phyloP scores from a whole-genome alignment of 2,113 vertebrate species.

The Mus spicilegus region DNA sequence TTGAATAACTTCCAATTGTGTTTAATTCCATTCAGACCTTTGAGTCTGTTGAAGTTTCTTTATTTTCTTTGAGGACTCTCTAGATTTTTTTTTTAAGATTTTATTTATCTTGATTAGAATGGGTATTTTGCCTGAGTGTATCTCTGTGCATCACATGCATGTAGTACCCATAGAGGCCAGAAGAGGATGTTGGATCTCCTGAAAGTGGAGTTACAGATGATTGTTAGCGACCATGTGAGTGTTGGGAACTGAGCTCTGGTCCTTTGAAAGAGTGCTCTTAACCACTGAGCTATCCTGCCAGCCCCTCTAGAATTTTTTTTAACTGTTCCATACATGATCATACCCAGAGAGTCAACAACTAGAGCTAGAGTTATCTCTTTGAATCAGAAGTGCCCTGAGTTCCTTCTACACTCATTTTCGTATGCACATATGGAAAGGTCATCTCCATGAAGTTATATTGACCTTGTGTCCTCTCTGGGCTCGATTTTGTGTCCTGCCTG shows the following conservation, averaged over 20 bases:
- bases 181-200: no score
- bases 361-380: not conserved
- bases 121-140: no score
- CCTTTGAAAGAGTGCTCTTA: no score
- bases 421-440: not conserved
- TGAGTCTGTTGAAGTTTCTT: not conserved
- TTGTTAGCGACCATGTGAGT: no score
- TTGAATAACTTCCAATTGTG: constrained; percentile 16
- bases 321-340: not conserved
- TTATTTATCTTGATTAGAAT: no score
- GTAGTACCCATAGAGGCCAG: no score
- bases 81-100: not conserved
- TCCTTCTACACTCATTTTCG: accelerated
- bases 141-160: no score
- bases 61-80: not conserved
- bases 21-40: not conserved
- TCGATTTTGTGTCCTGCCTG: not conserved
- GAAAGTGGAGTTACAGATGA: no score
- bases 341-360: not conserved
- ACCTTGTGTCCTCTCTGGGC: no score
- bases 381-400: not conserved
- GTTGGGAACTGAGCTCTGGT: no score
- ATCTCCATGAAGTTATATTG: not conserved
- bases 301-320: constrained; percentile 6
- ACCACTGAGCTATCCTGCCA: no score